A percentile compares a stretch with the other conserved stretches of the same genome.
phyloP scores from a whole-genome alignment of 2,113 vertebrate species.

The Perognathus longimembris region DNA sequence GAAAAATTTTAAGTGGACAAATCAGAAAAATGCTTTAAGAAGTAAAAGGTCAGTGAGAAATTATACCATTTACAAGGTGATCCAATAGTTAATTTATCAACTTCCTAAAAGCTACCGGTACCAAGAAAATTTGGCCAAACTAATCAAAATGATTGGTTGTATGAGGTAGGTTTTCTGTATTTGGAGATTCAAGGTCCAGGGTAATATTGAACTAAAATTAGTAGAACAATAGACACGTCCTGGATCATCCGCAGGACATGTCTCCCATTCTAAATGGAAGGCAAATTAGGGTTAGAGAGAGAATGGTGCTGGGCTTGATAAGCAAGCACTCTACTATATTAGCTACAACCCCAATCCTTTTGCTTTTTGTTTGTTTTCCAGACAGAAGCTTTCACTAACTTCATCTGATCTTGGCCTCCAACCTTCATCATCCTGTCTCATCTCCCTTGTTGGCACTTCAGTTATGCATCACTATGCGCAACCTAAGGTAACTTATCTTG shows the following conservation, averaged over 20 bases:
- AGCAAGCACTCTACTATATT: too few species aligned
- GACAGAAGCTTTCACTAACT: too few species aligned
- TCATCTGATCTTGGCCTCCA: too few species aligned
- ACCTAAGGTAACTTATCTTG: not conserved
- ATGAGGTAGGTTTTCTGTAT: not conserved
- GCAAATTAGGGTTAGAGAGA: not conserved
- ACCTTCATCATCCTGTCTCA: too few species aligned
- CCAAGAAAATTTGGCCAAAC: not conserved
- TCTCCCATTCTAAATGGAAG: not conserved
- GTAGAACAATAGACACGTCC: not conserved
- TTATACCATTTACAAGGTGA: not conserved
- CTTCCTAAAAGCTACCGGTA: not conserved
- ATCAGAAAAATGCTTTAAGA: constrained; percentile 35
- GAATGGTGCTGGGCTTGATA: too few species aligned
- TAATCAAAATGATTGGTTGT: constrained; percentile 5
- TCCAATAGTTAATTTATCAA: not conserved
- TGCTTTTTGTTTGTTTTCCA: too few species aligned
- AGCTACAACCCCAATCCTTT: too few species aligned
- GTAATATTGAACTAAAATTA: not conserved
- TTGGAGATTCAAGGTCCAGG: not conserved
- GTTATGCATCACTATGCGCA: too few species aligned
- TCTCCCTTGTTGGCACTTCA: too few species aligned
- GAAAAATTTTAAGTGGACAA: constrained; percentile 23
- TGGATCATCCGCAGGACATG: not conserved
- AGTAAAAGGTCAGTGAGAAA: not conserved